Conservation (phyloP, 2,113 vertebrate genomes). For the Boleophthalmus pectinirostris region DNA sequence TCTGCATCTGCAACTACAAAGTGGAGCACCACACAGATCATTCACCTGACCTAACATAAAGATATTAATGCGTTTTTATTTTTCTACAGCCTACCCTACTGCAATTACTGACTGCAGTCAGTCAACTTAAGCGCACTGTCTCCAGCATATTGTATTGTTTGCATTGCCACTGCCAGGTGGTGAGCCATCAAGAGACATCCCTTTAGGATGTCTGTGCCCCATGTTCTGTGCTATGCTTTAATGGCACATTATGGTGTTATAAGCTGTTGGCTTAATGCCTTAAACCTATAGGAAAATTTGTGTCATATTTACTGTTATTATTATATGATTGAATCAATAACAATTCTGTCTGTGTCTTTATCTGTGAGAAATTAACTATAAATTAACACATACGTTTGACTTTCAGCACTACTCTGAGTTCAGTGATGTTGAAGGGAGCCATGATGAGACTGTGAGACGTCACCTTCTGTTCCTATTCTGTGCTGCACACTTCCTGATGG, state of each 20-base stretch:
- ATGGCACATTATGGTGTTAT: background rate
- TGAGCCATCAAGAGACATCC: background rate
- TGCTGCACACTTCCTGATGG: conserved; percentile 84
- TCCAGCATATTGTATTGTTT: background rate
- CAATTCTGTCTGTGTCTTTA: background rate
- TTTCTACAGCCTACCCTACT: background rate
- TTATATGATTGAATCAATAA: background rate
- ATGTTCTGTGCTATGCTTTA: background rate
- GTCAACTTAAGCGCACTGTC: background rate
- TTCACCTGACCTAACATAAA: background rate
- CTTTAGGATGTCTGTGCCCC: too few relatives aligned
- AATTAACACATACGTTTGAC: background rate
- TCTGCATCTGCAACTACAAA: background rate
- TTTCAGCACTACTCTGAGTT: conserved; percentile 24
- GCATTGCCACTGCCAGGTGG: background rate
- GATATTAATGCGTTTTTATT: background rate
- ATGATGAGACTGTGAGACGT: conserved; percentile 49
- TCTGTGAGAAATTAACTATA: background rate
- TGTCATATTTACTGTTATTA: background rate
- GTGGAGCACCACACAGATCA: background rate
- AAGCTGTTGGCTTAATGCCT: background rate
- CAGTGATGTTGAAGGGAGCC: conserved; percentile 22
- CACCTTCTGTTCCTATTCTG: conserved; percentile 29
- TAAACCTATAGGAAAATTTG: background rate
- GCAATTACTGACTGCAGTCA: background rate